Evolutionary conservation across 1,140 invertebrate genomes (phyloP).

Genomic region (Eurosta solidaginis): DNA sequence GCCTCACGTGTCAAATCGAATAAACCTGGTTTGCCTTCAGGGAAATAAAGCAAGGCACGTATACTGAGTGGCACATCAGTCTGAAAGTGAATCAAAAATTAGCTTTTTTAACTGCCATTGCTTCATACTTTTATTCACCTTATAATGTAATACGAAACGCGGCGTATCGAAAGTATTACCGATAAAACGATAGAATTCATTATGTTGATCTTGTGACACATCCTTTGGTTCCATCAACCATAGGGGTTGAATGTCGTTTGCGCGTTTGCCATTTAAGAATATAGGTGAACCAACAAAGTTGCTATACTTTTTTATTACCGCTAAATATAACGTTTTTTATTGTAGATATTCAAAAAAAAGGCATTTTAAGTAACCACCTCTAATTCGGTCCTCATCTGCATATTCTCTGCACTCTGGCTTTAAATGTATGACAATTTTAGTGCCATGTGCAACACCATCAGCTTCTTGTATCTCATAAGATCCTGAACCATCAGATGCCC

Average conservation of each 20-base stretch:
- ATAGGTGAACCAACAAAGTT: constrained; percentile 96
- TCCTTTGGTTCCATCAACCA: constrained; percentile 93
- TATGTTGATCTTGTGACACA: constrained; percentile 83
- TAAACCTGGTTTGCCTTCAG: constrained; percentile 84
- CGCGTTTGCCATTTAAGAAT: constrained; percentile 83
- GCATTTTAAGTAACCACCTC: constrained; percentile 62
- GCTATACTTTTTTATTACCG: constrained; percentile 93
- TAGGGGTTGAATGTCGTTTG: constrained; percentile 87
- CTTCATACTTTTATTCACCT: constrained; percentile 42
- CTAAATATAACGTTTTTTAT: constrained; percentile 56
- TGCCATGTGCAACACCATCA: constrained; percentile 82
- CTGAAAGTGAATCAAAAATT: constrained; percentile 30
- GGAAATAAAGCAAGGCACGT: constrained; percentile 89
- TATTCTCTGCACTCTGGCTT: constrained; percentile 87
- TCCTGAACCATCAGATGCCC: constrained; percentile 90
- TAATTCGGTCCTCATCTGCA: constrained; percentile 82
- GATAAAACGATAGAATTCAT: constrained; percentile 89
- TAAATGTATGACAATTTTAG: constrained; percentile 90
- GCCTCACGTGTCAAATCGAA: constrained; percentile 89
- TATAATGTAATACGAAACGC: constrained; percentile 82
- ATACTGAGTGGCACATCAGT: constrained; percentile 92
- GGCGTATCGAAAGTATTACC: constrained; percentile 84
- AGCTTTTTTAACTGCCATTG: not conserved
- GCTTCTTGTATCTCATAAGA: constrained; percentile 87
- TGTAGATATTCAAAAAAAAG: not conserved